Conservation (phyloP, 2,888 invertebrate genomes). For the Alsophila aescularia region DNA sequence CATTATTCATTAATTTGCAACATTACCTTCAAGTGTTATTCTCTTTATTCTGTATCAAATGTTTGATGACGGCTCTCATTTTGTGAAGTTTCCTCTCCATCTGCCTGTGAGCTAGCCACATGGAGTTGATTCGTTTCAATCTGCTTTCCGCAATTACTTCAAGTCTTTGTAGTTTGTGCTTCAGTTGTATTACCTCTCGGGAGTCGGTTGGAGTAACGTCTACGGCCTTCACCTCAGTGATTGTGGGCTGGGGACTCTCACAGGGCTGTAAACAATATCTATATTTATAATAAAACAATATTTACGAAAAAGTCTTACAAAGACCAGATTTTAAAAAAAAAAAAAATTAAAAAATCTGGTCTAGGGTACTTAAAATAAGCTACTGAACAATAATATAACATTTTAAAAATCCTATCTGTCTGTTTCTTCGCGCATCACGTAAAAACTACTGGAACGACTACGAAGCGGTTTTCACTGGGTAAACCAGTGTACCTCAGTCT, state of each 20-base stretch:
- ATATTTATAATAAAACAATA: too few species aligned
- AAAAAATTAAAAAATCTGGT: too few species aligned
- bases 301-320: too few species aligned
- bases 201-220: conserved; percentile 59
- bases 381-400: too few species aligned
- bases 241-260: conserved; percentile 61
- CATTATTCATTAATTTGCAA: too few species aligned
- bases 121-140: conserved; percentile 56
- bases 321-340: too few species aligned
- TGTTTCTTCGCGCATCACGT: too few species aligned
- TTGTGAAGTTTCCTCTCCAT: conserved; percentile 57
- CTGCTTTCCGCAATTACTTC: conserved; percentile 64
- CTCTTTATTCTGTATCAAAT: conserved; percentile 58
- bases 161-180: conserved; percentile 61
- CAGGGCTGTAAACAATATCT: conserved; percentile 57
- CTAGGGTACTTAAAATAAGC: too few species aligned
- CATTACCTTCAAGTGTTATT: conserved; percentile 2
- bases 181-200: conserved; percentile 62
- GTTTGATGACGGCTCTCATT: conserved; percentile 60
- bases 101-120: conserved; percentile 62
- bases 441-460: too few species aligned
- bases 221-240: conserved; percentile 49
- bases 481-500: too few species aligned
- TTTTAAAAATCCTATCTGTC: too few species aligned
- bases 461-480: too few species aligned